Base-by-base conservation (phyloP, 1,140 invertebrate species). In the Lineus longissimus region DNA sequence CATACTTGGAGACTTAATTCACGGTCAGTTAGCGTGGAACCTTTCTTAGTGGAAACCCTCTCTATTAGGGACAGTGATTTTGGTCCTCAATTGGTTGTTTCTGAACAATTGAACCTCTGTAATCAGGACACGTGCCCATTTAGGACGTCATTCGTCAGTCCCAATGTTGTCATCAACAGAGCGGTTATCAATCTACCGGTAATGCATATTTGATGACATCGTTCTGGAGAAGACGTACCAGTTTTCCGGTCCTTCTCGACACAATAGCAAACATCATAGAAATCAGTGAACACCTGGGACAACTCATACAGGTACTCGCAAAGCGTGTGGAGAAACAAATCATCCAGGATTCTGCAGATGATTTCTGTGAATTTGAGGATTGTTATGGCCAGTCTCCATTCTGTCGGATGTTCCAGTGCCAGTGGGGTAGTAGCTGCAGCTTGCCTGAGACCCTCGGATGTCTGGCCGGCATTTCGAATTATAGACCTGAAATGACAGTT, bases 191-290 rank as follows among this genome's bases (percentile, higher is more conserved):
- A n/a, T n/a, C n/a, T n/a, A n/a, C n/a, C n/a, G n/a, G n/a, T n/a
- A n/a, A n/a, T n/a, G n/a, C n/a, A n/a, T n/a, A n/a, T n/a, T n/a
- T n/a, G n/a, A n/a, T n/a, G n/a, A n/a, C n/a, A n/a, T n/a, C n/a
- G n/a, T n/a, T n/a, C n/a, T n/a, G n/a, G n/a, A n/a, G n/a, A n/a
- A n/a, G n/a, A n/a, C n/a, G n/a, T n/a, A n/a, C n/a, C n/a, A n/a
- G n/a, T n/a, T n/a, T n/a, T n/a, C n/a, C n/a, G n/a, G 58, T 82
- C 80, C 66, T 97, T 98, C 78, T 97, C 92, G 55, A 99, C 88
- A 74, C 97, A 98, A 78, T 99, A 99, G 79, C 97, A 99, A 70
- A 86, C 88, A 74, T 98, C 95, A 81, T 99, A 99, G 80, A 99
- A 99, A 77, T 99, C 97, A 0, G 91, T 89, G 73, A 98, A 99